Percentiles rank a stretch among this genome's conserved stretches.
Conservation (phyloP, 2,113 vertebrate species). For the Vimba vimba region DNA sequence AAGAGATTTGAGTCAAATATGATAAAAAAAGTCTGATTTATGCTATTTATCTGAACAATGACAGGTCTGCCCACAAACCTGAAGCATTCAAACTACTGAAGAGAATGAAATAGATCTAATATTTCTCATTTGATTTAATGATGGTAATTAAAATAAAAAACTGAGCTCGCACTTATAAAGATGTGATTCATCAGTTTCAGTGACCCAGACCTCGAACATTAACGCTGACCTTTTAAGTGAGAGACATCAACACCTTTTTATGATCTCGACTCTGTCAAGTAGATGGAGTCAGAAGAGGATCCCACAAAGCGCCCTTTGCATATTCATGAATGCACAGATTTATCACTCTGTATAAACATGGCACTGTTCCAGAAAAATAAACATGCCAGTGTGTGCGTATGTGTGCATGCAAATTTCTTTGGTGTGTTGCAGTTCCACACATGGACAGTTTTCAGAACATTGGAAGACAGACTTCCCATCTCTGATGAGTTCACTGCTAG, state of each 20-base stretch:
- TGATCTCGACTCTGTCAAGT: not conserved
- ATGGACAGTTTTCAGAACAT: conserved; percentile 28
- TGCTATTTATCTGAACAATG: not conserved
- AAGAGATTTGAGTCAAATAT: not conserved
- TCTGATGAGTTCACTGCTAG: conserved; percentile 36
- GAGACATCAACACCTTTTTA: conserved; percentile 13
- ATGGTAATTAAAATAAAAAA: not conserved
- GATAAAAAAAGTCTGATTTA: not conserved
- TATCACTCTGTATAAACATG: conserved; percentile 54
- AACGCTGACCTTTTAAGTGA: conserved; percentile 37
- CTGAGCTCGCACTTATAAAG: not conserved
- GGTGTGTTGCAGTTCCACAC: conserved; percentile 34
- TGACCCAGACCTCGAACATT: not conserved
- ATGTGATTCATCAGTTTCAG: not conserved
- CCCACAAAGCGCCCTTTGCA: conserved; percentile 46
- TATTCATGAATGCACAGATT: conserved; percentile 57
- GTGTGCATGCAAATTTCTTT: conserved; percentile 28
- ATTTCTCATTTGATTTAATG: not conserved
- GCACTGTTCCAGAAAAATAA: conserved; percentile 48
- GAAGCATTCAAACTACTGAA: not conserved
- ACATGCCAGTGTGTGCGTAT: conserved; percentile 41
- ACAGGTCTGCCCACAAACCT: not conserved
- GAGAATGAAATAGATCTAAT: not conserved
- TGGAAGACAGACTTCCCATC: conserved; percentile 37
- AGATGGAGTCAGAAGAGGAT: conserved; percentile 44